Percentiles rank a stretch among this genome's conserved stretches.
These are phyloP conservation scores for Ophiodon elongatus DNA, from an alignment of 2,113 vertebrate genomes.

Conservation along the genomic window DNA sequence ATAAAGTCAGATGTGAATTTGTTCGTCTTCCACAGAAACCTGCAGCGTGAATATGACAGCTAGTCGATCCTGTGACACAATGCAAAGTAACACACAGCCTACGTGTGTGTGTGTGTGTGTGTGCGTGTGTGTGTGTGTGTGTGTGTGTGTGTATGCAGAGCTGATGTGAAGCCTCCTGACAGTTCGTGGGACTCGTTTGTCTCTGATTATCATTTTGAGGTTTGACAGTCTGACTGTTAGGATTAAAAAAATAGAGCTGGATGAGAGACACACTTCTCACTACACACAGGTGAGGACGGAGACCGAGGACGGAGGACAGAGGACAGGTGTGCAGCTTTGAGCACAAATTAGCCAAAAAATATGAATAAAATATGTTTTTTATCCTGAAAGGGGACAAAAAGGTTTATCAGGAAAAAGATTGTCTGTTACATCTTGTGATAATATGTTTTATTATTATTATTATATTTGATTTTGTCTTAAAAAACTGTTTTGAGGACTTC, in stretches of 20 bases:
- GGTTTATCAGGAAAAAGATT: too few species aligned
- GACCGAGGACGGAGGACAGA: background rate
- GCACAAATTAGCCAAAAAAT: too few species aligned
- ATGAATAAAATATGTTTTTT: too few species aligned
- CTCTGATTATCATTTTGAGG: conserved; percentile 29
- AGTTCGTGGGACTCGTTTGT: conserved; percentile 2
- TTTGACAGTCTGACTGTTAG: conserved; percentile 10
- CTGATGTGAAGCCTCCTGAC: conserved; percentile 26
- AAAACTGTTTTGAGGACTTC: too few species aligned
- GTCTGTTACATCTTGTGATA: too few species aligned
- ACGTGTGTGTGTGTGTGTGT: conserved; percentile 1
- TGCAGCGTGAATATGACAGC: conserved; percentile 56
- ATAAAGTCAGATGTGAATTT: conserved; percentile 54
- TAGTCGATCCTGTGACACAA: conserved; percentile 56
- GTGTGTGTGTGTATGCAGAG: background rate
- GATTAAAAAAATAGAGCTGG: background rate
- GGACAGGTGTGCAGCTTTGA: too few species aligned
- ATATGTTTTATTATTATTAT: too few species aligned
- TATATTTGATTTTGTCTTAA: too few species aligned
- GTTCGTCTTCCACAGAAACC: conserved; percentile 31
- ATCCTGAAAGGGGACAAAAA: too few species aligned
- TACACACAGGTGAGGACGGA: background rate
- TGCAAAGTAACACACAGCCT: conserved; percentile 43
- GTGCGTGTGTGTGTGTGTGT: background rate
- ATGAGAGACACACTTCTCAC: background rate